A percentile compares a stretch with the other conserved stretches of the same genome.
phyloP scores from a whole-genome alignment of 2,888 invertebrate species.

The Polydrusus tereticollis region DNA sequence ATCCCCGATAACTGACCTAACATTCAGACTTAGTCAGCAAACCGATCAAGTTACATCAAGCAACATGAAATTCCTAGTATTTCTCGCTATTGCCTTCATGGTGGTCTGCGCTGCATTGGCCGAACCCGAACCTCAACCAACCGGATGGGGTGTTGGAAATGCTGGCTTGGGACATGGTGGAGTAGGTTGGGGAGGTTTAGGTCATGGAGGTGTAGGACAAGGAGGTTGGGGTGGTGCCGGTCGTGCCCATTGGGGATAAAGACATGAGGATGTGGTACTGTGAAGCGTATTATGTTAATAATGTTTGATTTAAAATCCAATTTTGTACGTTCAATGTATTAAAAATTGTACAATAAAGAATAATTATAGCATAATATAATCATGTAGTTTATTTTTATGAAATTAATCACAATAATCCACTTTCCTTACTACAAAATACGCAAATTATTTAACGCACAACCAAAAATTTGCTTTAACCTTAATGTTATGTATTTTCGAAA shows the following conservation, averaged over 20 bases:
- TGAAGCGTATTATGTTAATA: constrained; percentile 24
- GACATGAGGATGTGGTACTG: not conserved
- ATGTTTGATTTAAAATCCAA: not conserved
- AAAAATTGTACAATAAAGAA: not conserved
- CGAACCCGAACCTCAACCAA: constrained; percentile 28
- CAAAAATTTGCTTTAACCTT: too few species aligned
- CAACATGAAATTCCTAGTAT: constrained; percentile 52
- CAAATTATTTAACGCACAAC: too few species aligned
- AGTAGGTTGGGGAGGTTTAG: constrained; percentile 40
- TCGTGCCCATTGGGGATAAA: constrained; percentile 23
- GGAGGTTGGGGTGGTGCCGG: constrained; percentile 20
- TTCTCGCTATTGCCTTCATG: constrained; percentile 50
- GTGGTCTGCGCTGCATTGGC: constrained; percentile 46
- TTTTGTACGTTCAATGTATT: constrained; percentile 7
- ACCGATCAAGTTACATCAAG: constrained; percentile 2
- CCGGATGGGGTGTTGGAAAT: not conserved
- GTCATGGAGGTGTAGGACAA: constrained; percentile 11
- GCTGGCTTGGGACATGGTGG: constrained; percentile 27
- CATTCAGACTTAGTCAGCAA: constrained; percentile 3
- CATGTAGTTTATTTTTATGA: too few species aligned
- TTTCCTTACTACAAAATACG: too few species aligned
- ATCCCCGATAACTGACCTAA: not conserved
- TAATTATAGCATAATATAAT: not conserved
- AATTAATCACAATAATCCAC: too few species aligned
- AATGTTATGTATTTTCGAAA: too few species aligned